Evolutionary conservation across 2,797 vertebrate genomes (phyloP), one percentile per base, ranked within the genome.

Genomic region (Rhadinocentrus ornatus): DNA sequence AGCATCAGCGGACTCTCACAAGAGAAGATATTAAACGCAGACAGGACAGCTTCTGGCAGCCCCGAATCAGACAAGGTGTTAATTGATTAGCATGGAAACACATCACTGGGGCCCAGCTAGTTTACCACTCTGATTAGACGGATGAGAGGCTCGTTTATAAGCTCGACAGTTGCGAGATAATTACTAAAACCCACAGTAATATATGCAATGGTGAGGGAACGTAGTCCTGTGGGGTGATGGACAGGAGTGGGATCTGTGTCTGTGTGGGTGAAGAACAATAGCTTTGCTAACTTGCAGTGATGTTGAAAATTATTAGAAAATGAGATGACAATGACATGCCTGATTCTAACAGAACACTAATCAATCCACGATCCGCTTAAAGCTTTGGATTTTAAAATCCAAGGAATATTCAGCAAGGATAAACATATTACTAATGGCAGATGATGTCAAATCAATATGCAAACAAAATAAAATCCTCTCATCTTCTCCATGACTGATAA

Each of bases 21-120:
- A 68, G 77, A 63, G 77, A 62, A 75, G 69, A 89, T 89, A 92
- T 93, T 92, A 92, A 93, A 78, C 50, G 61, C 74, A 78, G 77
- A 84, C 77, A 69, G 77, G 81, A 75, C 69, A 37, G 77, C 76
- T 81, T 80, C 76, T 78, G 84, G 83, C 83, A 69, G 83, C 62
- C 26, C 41, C 22, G 85, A 84, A 80, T 80, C 70, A 86, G 92
- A 93, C 92, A 93, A 94, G 91, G 93, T 93, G 93, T 88, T 94
- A 94, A 94, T 92, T 95, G 92, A 95, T 94, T 91, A 89, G 85
- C 72, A 86, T 84, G 75, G 86, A 90, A 91, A 80, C 73, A 72
- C 83, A 84, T 89, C 62, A 68, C 82, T 91, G 88, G 88, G 88
- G 83, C 86, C 61, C 77, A 58, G 83, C 87, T 89, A 89, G 87